phyloP scores from a whole-genome alignment of 2,113 vertebrate species.

The Lasiurus cinereus region DNA sequence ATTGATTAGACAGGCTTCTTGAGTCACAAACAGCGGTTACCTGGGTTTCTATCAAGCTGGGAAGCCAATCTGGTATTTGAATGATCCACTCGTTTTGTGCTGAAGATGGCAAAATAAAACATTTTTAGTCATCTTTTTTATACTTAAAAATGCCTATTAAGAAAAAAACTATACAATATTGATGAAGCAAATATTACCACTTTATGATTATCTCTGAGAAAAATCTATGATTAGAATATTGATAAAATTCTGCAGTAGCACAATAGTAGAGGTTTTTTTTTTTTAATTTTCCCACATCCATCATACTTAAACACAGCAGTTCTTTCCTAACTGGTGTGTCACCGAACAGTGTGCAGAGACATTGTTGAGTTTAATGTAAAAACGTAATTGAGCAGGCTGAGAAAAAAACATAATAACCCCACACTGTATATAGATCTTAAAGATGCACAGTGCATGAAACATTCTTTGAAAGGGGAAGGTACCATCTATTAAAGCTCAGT shows the following conservation, averaged over 20 bases:
- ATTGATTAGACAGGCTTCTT: background rate
- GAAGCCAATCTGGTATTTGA: conserved; percentile 95
- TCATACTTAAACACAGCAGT: background rate
- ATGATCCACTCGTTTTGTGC: conserved; percentile 95
- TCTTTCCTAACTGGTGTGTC: background rate
- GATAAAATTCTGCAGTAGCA: background rate
- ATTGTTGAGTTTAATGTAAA: background rate
- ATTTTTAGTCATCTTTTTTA: conserved; percentile 54
- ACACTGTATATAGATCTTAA: background rate
- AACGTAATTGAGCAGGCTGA: background rate
- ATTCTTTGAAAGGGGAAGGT: background rate
- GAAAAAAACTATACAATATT: background rate
- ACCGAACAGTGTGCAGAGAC: background rate
- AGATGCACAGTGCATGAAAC: background rate
- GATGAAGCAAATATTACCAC: background rate
- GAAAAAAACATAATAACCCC: background rate
- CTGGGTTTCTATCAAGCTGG: conserved; percentile 95
- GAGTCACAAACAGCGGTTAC: conserved; percentile 79
- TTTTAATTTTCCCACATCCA: background rate
- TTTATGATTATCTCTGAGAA: background rate
- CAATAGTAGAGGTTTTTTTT: background rate
- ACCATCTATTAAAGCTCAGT: background rate
- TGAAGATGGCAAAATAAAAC: conserved; percentile 83
- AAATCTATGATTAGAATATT: background rate
- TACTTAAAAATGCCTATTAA: background rate